A percentile compares a stretch with the other conserved stretches of the same genome.
phyloP scores from a whole-genome alignment of 2,113 vertebrate species.

The Nipponia nippon region DNA sequence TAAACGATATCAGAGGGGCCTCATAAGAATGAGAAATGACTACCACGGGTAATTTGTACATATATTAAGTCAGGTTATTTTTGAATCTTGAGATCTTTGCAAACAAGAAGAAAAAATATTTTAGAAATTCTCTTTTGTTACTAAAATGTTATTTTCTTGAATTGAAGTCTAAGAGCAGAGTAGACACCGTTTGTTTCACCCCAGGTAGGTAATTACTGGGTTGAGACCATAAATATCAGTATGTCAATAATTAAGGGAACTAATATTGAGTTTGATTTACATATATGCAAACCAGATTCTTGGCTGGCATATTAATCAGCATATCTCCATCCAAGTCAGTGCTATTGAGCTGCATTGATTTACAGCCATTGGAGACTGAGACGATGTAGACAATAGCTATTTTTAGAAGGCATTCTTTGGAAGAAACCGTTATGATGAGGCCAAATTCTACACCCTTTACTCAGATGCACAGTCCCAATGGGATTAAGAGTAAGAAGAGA shows the following conservation, averaged over 20 bases:
- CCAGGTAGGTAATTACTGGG: background rate
- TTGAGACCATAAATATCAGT: background rate
- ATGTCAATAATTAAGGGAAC: background rate
- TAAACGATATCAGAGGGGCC: background rate
- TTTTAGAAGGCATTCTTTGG: background rate
- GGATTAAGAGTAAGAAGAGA: background rate
- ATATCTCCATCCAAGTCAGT: background rate
- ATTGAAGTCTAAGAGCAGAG: background rate
- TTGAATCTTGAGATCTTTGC: background rate
- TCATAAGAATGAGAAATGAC: background rate
- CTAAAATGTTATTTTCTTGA: background rate
- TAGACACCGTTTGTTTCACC: background rate
- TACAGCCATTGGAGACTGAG: background rate
- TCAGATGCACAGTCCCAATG: background rate
- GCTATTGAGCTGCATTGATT: background rate
- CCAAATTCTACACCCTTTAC: background rate
- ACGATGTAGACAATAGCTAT: background rate
- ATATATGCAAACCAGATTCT: background rate
- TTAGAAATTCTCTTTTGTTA: background rate
- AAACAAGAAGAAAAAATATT: background rate
- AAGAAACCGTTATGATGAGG: background rate
- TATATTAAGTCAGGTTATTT: slow-evolving; percentile 12
- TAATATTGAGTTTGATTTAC: background rate
- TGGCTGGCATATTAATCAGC: background rate
- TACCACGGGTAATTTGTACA: background rate